Conservation (phyloP, 2,113 vertebrate genomes). For the Galbula dea region DNA sequence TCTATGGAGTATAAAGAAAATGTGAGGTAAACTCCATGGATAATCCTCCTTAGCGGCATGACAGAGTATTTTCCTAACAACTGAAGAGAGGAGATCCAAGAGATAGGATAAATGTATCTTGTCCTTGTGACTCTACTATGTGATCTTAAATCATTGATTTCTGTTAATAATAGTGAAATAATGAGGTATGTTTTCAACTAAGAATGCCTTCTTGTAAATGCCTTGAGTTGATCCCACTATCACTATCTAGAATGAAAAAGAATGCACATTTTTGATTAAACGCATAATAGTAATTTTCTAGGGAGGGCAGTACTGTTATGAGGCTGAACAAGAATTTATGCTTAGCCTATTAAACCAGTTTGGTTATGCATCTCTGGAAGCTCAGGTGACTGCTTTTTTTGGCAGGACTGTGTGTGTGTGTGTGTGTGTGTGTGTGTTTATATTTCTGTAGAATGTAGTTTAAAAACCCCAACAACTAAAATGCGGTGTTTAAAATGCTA, state of each 20-base stretch:
- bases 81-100: not conserved
- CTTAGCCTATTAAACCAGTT: not conserved
- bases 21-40: not conserved
- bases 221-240: not conserved
- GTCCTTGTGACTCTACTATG: not conserved
- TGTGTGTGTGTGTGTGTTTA: rapidly evolving
- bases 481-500: not conserved
- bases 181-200: not conserved
- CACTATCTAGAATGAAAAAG: not conserved
- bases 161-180: not conserved
- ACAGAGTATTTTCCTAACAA: not conserved
- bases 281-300: not conserved
- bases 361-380: not conserved
- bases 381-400: not conserved
- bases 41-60: not conserved
- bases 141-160: not conserved
- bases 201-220: not conserved
- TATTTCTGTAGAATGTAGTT: not conserved
- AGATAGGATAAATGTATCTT: not conserved
- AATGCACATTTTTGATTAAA: not conserved
- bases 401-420: too few species aligned
- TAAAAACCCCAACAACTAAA: not conserved
- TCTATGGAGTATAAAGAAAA: not conserved
- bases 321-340: not conserved
- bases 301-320: not conserved